A percentile compares a stretch with the other conserved stretches of the same genome.
These are phyloP conservation scores for Amaurobius ferox DNA, from an alignment of 2,888 invertebrate genomes.

Conservation along the genomic window DNA sequence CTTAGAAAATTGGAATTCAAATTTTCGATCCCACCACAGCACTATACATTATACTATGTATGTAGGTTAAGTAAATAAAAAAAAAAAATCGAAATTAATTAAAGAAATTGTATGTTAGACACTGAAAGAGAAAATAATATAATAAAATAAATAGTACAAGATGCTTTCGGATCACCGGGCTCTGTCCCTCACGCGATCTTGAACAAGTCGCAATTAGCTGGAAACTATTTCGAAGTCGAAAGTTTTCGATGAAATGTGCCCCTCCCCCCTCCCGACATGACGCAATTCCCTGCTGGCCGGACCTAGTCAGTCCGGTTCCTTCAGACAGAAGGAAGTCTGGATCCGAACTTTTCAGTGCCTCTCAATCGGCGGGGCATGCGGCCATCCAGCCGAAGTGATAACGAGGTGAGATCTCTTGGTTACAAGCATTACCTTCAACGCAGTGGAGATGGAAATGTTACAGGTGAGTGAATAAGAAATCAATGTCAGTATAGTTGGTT, in stretches of 20 bases:
- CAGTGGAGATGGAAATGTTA: neutral
- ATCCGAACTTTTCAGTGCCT: neutral
- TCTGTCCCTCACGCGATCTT: neutral
- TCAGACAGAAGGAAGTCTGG: conserved; percentile 1
- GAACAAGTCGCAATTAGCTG: neutral
- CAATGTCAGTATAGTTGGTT: too few relatives aligned
- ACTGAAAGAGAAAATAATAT: too few relatives aligned
- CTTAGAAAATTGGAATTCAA: too few relatives aligned
- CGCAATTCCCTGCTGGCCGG: conserved; percentile 22
- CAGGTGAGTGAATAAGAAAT: neutral
- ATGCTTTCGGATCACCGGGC: neutral
- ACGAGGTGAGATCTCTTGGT: neutral
- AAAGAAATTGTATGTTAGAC: too few relatives aligned
- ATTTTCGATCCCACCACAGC: too few relatives aligned
- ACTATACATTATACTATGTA: too few relatives aligned
- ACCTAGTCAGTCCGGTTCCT: conserved; percentile 47
- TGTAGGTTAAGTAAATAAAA: too few relatives aligned
- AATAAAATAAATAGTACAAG: too few relatives aligned
- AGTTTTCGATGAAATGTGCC: neutral
- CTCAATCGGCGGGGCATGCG: neutral
- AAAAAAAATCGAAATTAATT: too few relatives aligned
- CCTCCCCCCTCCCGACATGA: neutral
- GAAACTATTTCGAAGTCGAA: conserved; percentile 4
- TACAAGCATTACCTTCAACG: too few relatives aligned
- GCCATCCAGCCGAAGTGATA: neutral